phyloP scores from a whole-genome alignment of 2,797 vertebrate genomes.

The Acanthurus tractus region DNA sequence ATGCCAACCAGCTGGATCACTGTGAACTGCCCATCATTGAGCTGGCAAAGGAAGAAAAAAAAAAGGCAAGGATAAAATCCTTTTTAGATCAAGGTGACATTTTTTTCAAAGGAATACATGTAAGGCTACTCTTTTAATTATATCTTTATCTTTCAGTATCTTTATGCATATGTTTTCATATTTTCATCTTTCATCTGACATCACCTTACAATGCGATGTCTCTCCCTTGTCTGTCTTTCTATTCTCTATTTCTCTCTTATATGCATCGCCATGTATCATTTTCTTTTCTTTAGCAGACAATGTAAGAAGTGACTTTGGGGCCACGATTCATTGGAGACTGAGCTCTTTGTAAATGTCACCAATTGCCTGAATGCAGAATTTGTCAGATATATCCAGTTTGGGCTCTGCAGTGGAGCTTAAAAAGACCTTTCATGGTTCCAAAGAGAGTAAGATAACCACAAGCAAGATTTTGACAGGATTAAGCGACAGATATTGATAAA shows the following conservation, averaged over 20 bases:
- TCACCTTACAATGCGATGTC: constrained; percentile 16
- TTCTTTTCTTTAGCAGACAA: constrained; percentile 38
- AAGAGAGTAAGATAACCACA: constrained; percentile 53
- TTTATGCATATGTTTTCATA: constrained; percentile 1
- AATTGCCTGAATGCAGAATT: constrained; percentile 55
- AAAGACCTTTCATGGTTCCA: constrained; percentile 49
- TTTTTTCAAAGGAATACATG: constrained; percentile 35
- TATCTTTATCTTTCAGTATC: constrained; percentile 13
- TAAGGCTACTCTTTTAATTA: constrained; percentile 5
- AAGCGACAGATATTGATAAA: constrained; percentile 32
- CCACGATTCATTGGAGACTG: constrained; percentile 66
- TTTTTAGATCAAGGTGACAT: constrained; percentile 41
- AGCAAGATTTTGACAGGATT: constrained; percentile 34
- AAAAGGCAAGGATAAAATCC: constrained; percentile 37
- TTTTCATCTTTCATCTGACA: constrained; percentile 9
- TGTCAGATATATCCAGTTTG: constrained; percentile 52
- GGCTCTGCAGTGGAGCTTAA: constrained; percentile 36
- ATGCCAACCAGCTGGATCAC: constrained; percentile 99
- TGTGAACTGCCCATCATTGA: constrained; percentile 98
- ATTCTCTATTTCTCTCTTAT: not conserved
- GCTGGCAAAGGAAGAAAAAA: constrained; percentile 78
- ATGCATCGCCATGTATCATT: constrained; percentile 4
- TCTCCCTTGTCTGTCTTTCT: constrained; percentile 17
- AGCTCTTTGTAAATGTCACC: constrained; percentile 78
- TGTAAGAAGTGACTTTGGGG: constrained; percentile 69